Base-by-base conservation (phyloP, 2,888 invertebrate species). In the Ceraclea dissimilis region DNA sequence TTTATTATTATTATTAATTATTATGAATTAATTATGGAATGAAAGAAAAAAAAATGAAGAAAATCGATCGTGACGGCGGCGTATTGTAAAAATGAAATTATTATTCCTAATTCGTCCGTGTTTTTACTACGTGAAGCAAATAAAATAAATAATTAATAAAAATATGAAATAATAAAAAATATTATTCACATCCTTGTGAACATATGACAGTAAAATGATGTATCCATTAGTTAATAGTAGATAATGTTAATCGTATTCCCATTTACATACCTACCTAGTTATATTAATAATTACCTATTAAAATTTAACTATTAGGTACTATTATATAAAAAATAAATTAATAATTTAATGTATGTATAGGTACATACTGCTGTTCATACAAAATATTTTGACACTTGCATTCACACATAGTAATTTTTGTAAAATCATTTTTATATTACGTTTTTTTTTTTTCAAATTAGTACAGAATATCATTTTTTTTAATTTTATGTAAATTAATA, bases 91-190 rank as follows among this genome's bases (percentile, higher is more conserved):
- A 56, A 60, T 8, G 4, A 5, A 39, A 39, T 39, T 39, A 39
- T 39, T 39, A 39, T 60, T 62, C 60, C 62, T 60, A 62, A 62
- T 62, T 62, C 62, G 62, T 62, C 62, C 62, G 62, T 60, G 62
- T 62, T 60, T 62, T 62, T 61, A 26, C 26, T 26, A 59, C 61
- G 57, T 54, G 56, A 53, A 57, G 39, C 49, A 54, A 54, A 49
- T 26, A 26, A 44, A 53, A 13, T 8, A 16, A 43, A 43, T 8
- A 16, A 4, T 8, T 46, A 46, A 46, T 11, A 18, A 18, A 19
- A 18, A 46, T 46, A 17, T 6, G 4, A 10, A 53, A 56, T 50
- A 31, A 54, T 48, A 46, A 39, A 39, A 39, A 52, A 51, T 50
- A 47, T 17, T 47, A 47, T 47, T 46, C 21, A 54, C 57, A 56